Evolutionary conservation across 2,888 invertebrate species (phyloP).

Genomic region (Gortyna flavago): DNA sequence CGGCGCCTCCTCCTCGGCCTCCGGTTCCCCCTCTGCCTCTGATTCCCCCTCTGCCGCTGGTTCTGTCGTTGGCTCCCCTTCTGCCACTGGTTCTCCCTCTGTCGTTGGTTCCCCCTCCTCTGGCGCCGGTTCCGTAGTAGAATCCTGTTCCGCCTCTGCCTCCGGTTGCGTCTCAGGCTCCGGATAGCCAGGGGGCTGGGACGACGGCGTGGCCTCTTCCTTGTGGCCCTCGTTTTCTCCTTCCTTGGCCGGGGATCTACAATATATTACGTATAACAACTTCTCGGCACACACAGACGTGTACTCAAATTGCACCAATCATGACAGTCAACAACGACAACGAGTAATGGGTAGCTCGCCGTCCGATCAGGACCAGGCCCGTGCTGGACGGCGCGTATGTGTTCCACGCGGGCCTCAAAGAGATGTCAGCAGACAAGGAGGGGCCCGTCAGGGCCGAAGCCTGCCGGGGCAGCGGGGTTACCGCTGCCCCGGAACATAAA

Average conservation of each 20-base stretch:
- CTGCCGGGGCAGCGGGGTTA: too few relatives aligned
- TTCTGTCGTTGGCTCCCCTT: not conserved
- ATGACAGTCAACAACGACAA: too few relatives aligned
- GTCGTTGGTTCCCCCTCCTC: not conserved
- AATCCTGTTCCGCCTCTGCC: not conserved
- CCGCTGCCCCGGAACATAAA: too few relatives aligned
- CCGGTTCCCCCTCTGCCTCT: not conserved
- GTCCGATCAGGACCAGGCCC: too few relatives aligned
- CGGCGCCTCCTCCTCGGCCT: not conserved
- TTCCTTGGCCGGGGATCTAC: not conserved
- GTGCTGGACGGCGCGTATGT: too few relatives aligned
- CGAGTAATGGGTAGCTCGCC: too few relatives aligned
- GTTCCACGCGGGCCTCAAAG: too few relatives aligned
- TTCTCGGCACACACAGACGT: not conserved
- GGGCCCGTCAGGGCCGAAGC: too few relatives aligned
- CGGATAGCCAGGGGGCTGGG: not conserved
- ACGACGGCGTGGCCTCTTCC: accelerated
- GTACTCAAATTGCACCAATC: not conserved
- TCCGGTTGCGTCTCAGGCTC: not conserved
- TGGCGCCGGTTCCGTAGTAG: not conserved
- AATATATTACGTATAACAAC: slow-evolving; percentile 3
- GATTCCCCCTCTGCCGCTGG: too few relatives aligned
- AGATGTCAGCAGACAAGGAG: too few relatives aligned
- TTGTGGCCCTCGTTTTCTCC: not conserved
- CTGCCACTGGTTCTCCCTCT: not conserved